Conservation (phyloP, 2,888 invertebrate species). For the Iselma pallidipennis region DNA sequence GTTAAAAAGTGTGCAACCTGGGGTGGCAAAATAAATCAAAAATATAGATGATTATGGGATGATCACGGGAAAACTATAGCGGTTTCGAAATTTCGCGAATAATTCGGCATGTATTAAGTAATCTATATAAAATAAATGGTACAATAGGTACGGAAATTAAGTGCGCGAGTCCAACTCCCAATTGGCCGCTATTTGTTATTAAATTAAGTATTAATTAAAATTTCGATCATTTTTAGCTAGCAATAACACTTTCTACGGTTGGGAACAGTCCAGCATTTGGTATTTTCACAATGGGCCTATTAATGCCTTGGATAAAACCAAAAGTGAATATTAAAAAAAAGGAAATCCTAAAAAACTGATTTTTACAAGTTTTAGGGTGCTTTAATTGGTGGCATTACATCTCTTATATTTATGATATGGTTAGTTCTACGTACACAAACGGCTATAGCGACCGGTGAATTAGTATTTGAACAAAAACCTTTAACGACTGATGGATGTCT, state of each 20-base stretch:
- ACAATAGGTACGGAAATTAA: too few relatives aligned
- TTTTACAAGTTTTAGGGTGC: not conserved
- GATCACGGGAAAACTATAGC: too few relatives aligned
- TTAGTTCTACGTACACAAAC: not conserved
- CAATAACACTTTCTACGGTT: not conserved
- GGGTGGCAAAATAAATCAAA: too few relatives aligned
- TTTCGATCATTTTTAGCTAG: conserved; percentile 55
- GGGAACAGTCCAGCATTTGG: not conserved
- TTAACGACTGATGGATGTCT: not conserved
- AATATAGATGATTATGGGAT: too few relatives aligned
- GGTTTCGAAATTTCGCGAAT: too few relatives aligned
- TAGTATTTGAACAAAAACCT: not conserved
- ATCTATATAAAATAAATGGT: too few relatives aligned
- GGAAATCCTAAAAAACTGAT: not conserved
- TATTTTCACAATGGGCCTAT: not conserved
- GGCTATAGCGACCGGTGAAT: not conserved
- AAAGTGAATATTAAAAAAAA: not conserved
- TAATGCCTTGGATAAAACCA: not conserved
- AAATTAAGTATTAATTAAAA: too few relatives aligned
- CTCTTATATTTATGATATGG: not conserved
- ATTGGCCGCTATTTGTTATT: too few relatives aligned
- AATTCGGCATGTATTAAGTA: too few relatives aligned
- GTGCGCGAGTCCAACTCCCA: too few relatives aligned
- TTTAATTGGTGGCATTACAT: not conserved
- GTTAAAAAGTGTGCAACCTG: too few relatives aligned